Base-by-base conservation (phyloP, 2,113 vertebrate species). In the Vanacampus margaritifer region DNA sequence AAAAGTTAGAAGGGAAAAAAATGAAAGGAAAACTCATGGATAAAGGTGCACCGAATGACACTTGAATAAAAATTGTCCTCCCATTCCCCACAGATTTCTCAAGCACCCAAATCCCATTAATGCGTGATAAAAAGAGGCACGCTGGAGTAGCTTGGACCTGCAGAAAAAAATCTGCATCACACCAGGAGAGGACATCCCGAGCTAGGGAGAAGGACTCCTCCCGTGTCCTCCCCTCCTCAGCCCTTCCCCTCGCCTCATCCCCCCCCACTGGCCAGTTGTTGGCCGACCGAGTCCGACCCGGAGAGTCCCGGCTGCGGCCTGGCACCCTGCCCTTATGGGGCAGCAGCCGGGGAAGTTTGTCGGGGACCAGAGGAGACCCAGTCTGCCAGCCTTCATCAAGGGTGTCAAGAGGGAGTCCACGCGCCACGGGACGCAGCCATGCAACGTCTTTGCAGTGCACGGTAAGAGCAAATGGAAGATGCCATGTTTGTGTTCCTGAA, bases 291-390 rank as follows among this genome's bases (percentile, higher is more conserved):
- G 66, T 76, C 80, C 86, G 64, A 78, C 78, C 84, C 81, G 82
- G 88, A 83, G 78, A 73, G 78, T 82, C 85, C 88, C 82, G 85
- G 90, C 88, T 87, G 77, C 74, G 89, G 91, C 92, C 90, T 90
- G 89, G 91, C 84, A 86, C 74, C 84, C 68, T 89, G 93, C 83
- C 93, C 96, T 95, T 97, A 99, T 99, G 97, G 97, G 97, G 94
- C 97, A 98, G 91, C 97, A 99, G 95, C 97, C 96, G 91, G 96
- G 95, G 90, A 99, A 98, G 93, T 94, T 95, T 88, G 93, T 93
- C 88, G 96, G 96, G 91, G 97, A 98, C 91, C 96, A 96, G 85
- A 93, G 95, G 89, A 95, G 96, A 92, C 95, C 96, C n/a, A 99
- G 95, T 92, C 88, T 99, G 89, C 95, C 95, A 28, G 94, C 94